phyloP scores from a whole-genome alignment of 1,140 invertebrate species.

The Orius insidiosus region DNA sequence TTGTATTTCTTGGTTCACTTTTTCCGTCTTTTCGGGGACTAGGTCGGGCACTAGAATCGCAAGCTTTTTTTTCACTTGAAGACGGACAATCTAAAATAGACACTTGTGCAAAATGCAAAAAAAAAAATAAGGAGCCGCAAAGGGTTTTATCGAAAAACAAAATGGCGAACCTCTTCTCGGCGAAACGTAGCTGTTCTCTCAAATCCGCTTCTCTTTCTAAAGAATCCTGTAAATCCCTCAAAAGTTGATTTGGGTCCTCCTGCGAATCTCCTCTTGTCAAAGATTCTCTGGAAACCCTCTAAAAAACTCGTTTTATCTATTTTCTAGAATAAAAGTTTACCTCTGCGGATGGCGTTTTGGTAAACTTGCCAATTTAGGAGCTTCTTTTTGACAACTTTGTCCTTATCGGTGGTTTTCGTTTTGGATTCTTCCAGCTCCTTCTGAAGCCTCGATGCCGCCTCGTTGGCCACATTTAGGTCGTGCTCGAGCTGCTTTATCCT shows the following conservation, averaged over 20 bases:
- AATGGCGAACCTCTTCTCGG: slow-evolving; percentile 56
- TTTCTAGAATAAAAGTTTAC: slow-evolving; percentile 14
- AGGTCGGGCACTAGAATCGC: slow-evolving; percentile 7
- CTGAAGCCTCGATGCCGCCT: slow-evolving; percentile 37
- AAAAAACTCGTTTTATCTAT: slow-evolving; percentile 10
- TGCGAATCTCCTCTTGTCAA: slow-evolving; percentile 53
- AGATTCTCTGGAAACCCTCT: slow-evolving; percentile 48
- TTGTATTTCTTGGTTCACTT: too few species aligned
- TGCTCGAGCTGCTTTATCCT: slow-evolving; percentile 62
- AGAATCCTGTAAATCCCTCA: slow-evolving; percentile 74
- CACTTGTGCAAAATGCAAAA: slow-evolving; percentile 3
- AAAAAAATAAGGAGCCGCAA: too few species aligned
- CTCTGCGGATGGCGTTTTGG: slow-evolving; percentile 33
- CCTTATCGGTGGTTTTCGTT: slow-evolving; percentile 25
- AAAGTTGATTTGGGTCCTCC: slow-evolving; percentile 58
- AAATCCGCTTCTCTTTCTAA: slow-evolving; percentile 83
- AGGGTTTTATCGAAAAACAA: not conserved
- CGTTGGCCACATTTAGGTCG: slow-evolving; percentile 65
- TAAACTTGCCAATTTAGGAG: slow-evolving; percentile 33
- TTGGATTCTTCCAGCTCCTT: slow-evolving; percentile 57
- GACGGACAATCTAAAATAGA: slow-evolving; percentile 13
- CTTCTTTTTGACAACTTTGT: slow-evolving; percentile 34
- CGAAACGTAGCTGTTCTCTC: slow-evolving; percentile 72
- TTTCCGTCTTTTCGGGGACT: slow-evolving; percentile 1
- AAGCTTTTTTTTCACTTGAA: slow-evolving; percentile 12